Percentiles rank a stretch among this genome's conserved stretches.
Conservation (phyloP, 30 jellyfish, hydroid and myxozoan genomes). For the Chironex yamaguchii region DNA sequence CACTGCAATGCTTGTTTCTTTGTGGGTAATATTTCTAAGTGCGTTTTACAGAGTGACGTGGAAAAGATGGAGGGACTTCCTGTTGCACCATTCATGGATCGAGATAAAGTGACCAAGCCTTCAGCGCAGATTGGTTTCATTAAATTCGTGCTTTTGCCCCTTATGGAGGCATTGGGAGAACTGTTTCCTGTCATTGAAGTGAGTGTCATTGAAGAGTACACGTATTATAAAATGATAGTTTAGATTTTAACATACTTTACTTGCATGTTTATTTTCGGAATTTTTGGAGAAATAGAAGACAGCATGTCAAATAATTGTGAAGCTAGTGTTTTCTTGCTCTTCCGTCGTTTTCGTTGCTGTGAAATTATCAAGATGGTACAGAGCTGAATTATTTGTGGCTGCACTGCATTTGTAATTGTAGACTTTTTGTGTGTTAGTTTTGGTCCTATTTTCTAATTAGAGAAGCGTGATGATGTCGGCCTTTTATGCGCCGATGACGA, state of each 20-base stretch:
- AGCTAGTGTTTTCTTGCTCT: too few species aligned
- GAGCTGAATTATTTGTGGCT: too few species aligned
- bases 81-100: slow-evolving; percentile 97
- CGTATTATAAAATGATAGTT: neutral
- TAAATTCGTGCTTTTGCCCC: slow-evolving; percentile 88
- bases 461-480: too few species aligned
- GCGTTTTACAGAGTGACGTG: slow-evolving; percentile 87
- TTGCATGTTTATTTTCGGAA: neutral
- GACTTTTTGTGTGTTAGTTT: too few species aligned
- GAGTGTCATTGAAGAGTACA: neutral
- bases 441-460: too few species aligned
- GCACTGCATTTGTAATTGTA: too few species aligned
- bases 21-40: too few species aligned
- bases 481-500: too few species aligned
- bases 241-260: too few species aligned
- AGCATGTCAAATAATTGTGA: neutral
- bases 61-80: slow-evolving; percentile 99
- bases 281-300: neutral
- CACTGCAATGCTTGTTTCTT: neutral
- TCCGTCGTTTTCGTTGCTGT: too few species aligned
- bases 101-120: slow-evolving; percentile 98
- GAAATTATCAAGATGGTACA: too few species aligned
- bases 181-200: slow-evolving; percentile 92
- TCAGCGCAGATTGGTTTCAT: slow-evolving; percentile 99
- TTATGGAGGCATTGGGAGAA: slow-evolving; percentile 76